Base-by-base conservation (phyloP, 2,797 vertebrate genomes). In the Rachycentron canadum region DNA sequence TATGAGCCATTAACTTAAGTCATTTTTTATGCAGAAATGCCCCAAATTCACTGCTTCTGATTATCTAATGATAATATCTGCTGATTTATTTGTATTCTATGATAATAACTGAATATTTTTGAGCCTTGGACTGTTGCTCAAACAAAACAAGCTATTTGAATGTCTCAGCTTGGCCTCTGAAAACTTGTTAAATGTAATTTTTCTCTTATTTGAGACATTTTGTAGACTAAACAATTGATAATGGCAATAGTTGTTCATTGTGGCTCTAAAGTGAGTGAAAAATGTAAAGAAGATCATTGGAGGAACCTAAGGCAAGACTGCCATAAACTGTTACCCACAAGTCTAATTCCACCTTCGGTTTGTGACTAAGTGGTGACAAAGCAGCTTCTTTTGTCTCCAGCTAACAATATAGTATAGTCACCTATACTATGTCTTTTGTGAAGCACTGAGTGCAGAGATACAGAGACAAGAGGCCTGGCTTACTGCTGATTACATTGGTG, bases 401-500 rank as follows among this genome's bases (percentile, higher is more conserved):
- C 70, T 59, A 45, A 73, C 55, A 65, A 53, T 32, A n/a, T n/a
- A n/a, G n/a, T n/a, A n/a, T 25, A 11, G 28, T 60, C 69, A 77
- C 61, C 56, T 64, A 5, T 23, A 45, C 43, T 69, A 78, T 78
- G 70, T 71, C 9, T 68, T 84, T 64, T 68, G 57, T 52, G 57
- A 28, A 64, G 74, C 69, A 38, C 63, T 36, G 57, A 53, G 50
- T 21, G 62, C 63, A 66, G 83, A 62, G 70, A 86, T 57, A 80
- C 9, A 0, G 68, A 26, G 40, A 73, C 0, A 7, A 63, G 60
- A 38, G 61, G 50, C 69, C 72, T 86, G 86, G 82, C 63, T 80
- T 61, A 68, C 60, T 69, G 76, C 86, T 84, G 86, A 88, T 88
- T 81, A 78, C 81, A 69, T 13, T 82, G 81, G 49, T 58, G 56